These are phyloP conservation scores for Glaucidium brasilianum DNA, from an alignment of 2,113 vertebrate genomes.

Conservation along the genomic window DNA sequence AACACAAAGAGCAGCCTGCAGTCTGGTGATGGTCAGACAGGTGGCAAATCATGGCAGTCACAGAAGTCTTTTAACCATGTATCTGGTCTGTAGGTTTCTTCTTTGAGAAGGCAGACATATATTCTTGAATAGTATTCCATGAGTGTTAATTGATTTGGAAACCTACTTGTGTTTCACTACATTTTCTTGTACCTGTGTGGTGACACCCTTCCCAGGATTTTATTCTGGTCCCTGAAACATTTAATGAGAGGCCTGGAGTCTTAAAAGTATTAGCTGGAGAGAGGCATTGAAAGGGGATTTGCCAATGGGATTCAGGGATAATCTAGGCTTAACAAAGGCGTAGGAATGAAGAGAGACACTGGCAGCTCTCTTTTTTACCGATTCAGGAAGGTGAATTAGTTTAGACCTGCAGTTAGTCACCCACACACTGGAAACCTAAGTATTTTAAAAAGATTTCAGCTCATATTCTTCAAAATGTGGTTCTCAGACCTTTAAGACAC, in stretches of 20 bases:
- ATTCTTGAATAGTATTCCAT: neutral
- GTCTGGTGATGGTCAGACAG: neutral
- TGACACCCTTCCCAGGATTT: neutral
- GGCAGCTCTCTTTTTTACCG: neutral
- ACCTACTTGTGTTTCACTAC: neutral
- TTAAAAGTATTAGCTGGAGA: slow-evolving; percentile 36
- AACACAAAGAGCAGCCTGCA: neutral
- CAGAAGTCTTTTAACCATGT: neutral
- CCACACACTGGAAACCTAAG: neutral
- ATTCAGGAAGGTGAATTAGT: neutral
- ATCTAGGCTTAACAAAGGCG: slow-evolving; percentile 23
- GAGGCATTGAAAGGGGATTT: slow-evolving; percentile 40
- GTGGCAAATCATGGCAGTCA: neutral
- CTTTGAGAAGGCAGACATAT: neutral
- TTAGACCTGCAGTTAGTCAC: neutral
- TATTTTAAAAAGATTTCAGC: neutral
- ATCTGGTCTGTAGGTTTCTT: neutral
- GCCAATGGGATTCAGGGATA: slow-evolving; percentile 30
- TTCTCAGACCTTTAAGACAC: neutral
- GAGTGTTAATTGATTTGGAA: neutral
- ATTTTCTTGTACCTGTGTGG: neutral
- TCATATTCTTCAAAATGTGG: neutral
- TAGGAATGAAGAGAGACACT: slow-evolving; percentile 13
- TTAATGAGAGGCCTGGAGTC: neutral
- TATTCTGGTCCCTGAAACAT: neutral